Conservation (phyloP, 2,797 vertebrate species). For the Tinamus major region DNA sequence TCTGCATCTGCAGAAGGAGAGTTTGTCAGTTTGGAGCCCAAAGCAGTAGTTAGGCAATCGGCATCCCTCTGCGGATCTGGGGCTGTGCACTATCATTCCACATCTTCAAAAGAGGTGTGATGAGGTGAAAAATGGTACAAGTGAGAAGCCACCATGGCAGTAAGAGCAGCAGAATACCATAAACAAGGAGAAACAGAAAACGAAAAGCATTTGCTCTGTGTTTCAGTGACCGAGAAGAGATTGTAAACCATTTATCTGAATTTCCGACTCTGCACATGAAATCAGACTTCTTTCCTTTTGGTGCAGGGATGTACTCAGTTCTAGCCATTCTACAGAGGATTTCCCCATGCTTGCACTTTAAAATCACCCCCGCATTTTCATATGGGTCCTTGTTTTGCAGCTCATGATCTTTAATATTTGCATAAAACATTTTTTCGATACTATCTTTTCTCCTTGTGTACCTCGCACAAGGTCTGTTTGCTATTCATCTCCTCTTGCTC, state of each 20-base stretch:
- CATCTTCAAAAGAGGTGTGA: background rate
- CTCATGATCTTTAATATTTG: background rate
- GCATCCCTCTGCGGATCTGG: background rate
- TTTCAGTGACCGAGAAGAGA: background rate
- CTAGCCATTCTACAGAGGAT: background rate
- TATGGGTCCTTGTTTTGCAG: background rate
- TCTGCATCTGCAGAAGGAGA: background rate
- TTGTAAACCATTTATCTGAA: background rate
- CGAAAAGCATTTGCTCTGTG: fast-evolving
- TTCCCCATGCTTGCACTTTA: background rate
- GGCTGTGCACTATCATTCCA: background rate
- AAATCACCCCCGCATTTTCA: background rate
- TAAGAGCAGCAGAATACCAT: background rate
- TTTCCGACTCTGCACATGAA: background rate
- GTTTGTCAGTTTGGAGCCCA: background rate
- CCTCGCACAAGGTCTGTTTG: background rate
- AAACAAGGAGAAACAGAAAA: background rate
- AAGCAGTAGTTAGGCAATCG: background rate
- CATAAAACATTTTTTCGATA: background rate
- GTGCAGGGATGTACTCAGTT: background rate
- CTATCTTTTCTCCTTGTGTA: background rate
- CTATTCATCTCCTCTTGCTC: slow-evolving; percentile 3
- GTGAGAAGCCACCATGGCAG: fast-evolving
- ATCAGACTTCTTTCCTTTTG: background rate
- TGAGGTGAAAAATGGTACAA: background rate